phyloP scores from a whole-genome alignment of 2,113 vertebrate genomes.

The Donacobius atricapilla region DNA sequence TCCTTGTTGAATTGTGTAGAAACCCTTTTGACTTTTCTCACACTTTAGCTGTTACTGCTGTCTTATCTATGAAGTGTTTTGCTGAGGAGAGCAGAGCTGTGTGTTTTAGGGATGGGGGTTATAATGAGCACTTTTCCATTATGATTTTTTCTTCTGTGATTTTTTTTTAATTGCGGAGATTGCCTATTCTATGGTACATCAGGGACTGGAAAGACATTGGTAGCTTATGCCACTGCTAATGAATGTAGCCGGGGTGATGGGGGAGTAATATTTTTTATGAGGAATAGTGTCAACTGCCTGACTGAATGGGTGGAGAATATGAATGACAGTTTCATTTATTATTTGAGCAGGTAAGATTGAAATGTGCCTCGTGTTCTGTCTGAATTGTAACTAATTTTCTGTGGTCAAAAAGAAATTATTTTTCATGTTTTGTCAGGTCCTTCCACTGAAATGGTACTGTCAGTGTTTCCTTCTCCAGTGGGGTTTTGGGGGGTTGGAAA shows the following conservation, averaged over 20 bases:
- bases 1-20: not conserved
- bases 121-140: not conserved
- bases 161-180: slow-evolving; percentile 71
- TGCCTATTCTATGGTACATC: slow-evolving; percentile 91
- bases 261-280: slow-evolving; percentile 90
- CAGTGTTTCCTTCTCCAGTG: not conserved
- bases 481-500: not conserved
- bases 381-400: not conserved
- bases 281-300: slow-evolving; percentile 89
- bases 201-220: slow-evolving; percentile 88
- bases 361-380: not conserved
- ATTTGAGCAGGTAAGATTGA: slow-evolving; percentile 85
- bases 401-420: not conserved
- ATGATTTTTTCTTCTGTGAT: not conserved
- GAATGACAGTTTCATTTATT: slow-evolving; percentile 85
- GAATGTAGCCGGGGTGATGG: slow-evolving; percentile 85
- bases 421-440: not conserved
- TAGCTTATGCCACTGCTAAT: slow-evolving; percentile 87
- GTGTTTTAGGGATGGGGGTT: not conserved
- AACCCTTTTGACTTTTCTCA: not conserved
- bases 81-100: not conserved
- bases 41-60: fast-evolving
- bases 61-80: not conserved
- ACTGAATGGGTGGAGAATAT: slow-evolving; percentile 94
- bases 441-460: not conserved